Evolutionary conservation across 2,888 invertebrate species (phyloP).

Genomic region (Ectropis crepuscularia): DNA sequence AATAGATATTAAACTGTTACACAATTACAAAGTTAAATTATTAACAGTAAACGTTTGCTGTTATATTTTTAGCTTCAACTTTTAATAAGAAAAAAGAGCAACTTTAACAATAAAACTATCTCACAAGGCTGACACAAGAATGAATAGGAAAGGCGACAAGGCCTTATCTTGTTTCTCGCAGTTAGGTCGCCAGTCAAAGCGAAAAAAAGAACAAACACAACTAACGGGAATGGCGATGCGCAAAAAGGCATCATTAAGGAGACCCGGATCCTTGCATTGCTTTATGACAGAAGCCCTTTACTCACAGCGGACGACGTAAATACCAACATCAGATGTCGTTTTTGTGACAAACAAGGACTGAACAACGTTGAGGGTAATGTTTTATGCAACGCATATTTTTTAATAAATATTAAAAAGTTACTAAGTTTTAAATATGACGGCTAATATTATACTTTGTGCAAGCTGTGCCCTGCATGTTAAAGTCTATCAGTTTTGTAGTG

Average conservation of each 20-base stretch:
- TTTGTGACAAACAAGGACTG: not conserved
- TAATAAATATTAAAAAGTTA: too few relatives aligned
- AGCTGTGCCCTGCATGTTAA: too few relatives aligned
- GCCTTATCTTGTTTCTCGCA: constrained; percentile 44
- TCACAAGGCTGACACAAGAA: constrained; percentile 35
- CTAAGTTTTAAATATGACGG: too few relatives aligned
- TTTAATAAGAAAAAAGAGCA: constrained; percentile 8
- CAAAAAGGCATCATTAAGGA: constrained; percentile 43
- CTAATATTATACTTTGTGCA: too few relatives aligned
- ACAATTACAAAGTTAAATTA: too few relatives aligned
- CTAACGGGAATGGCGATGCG: constrained; percentile 29
- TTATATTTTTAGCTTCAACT: not conserved
- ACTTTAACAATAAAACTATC: constrained; percentile 26
- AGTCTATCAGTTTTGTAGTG: too few relatives aligned
- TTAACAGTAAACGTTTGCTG: too few relatives aligned
- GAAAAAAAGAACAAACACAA: constrained; percentile 39
- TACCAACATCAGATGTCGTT: not conserved
- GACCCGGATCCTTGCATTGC: constrained; percentile 34
- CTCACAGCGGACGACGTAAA: constrained; percentile 10
- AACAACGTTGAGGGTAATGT: too few relatives aligned
- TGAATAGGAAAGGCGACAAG: constrained; percentile 36
- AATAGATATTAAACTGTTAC: too few relatives aligned
- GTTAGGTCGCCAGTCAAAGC: constrained; percentile 44
- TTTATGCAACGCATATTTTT: too few relatives aligned
- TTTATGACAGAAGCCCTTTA: constrained; percentile 28